phyloP scores from a whole-genome alignment of 2,888 invertebrate genomes.

The Ochlodes sylvanus region DNA sequence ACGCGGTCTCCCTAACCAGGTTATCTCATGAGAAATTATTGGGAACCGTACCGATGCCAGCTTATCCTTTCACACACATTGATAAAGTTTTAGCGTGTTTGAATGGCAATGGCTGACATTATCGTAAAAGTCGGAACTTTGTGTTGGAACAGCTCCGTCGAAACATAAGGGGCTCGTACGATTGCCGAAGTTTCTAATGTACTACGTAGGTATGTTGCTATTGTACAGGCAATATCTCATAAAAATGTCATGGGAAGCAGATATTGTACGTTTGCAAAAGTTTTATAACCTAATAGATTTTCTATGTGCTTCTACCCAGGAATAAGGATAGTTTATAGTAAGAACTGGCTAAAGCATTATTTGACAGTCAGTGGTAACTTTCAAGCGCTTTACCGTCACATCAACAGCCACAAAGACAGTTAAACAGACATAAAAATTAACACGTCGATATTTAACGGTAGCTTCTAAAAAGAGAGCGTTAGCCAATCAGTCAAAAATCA shows the following conservation, averaged over 20 bases:
- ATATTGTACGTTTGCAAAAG: slow-evolving; percentile 56
- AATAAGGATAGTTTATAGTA: too few species aligned
- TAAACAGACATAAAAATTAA: too few species aligned
- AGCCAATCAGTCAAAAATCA: too few species aligned
- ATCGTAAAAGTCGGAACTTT: slow-evolving; percentile 84
- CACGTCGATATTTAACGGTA: too few species aligned
- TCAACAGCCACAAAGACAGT: too few species aligned
- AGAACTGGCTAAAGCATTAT: too few species aligned
- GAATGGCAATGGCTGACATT: slow-evolving; percentile 84
- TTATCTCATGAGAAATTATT: slow-evolving; percentile 28
- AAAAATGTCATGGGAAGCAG: slow-evolving; percentile 69
- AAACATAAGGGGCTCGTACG: slow-evolving; percentile 84
- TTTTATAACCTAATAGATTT: slow-evolving; percentile 46
- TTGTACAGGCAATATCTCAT: slow-evolving; percentile 76
- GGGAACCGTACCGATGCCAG: slow-evolving; percentile 48
- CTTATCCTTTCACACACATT: slow-evolving; percentile 82
- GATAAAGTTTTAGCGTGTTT: slow-evolving; percentile 83
- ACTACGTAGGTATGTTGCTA: slow-evolving; percentile 72
- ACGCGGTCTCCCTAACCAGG: slow-evolving; percentile 5
- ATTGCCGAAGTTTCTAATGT: slow-evolving; percentile 83
- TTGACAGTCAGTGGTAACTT: too few species aligned
- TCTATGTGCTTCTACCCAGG: slow-evolving; percentile 4
- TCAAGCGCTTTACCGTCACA: too few species aligned
- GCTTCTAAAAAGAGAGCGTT: too few species aligned
- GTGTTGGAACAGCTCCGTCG: slow-evolving; percentile 77